These are phyloP conservation scores for Scalopus aquaticus DNA, from an alignment of 2,113 vertebrate species.

Conservation along the genomic window DNA sequence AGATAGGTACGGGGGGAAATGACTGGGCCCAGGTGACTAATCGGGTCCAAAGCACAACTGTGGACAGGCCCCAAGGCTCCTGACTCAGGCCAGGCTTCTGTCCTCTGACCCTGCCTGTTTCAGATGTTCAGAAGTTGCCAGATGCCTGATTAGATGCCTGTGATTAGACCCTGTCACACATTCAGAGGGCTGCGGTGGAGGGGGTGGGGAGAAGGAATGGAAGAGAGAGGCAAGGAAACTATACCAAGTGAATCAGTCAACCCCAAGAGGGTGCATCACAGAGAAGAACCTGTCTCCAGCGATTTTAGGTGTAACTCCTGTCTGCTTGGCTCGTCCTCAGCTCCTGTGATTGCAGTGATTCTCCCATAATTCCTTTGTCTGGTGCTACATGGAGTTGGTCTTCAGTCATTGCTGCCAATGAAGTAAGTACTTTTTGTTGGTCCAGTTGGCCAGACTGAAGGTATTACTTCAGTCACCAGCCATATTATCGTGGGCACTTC, in stretches of 20 bases:
- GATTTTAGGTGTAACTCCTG: neutral
- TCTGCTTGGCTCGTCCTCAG: neutral
- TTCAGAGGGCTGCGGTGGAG: neutral
- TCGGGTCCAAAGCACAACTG: neutral
- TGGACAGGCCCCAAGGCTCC: neutral
- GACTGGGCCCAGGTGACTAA: neutral
- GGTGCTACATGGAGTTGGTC: neutral
- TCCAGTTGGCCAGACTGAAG: neutral
- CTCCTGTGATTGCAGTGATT: neutral
- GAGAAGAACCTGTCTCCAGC: neutral
- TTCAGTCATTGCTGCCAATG: neutral
- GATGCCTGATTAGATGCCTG: neutral
- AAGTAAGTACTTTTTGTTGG: neutral
- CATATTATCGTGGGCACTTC: neutral
- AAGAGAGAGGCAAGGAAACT: neutral
- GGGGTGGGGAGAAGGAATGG: neutral
- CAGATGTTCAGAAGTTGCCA: neutral
- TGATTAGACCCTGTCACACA: neutral
- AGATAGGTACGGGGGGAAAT: neutral
- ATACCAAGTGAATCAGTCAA: neutral
- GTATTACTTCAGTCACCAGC: neutral
- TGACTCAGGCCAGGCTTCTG: neutral
- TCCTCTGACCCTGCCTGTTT: neutral
- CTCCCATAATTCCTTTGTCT: neutral
- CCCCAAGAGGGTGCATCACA: neutral